Conservation (phyloP, 2,888 invertebrate species). For the Tetragnatha montana region DNA sequence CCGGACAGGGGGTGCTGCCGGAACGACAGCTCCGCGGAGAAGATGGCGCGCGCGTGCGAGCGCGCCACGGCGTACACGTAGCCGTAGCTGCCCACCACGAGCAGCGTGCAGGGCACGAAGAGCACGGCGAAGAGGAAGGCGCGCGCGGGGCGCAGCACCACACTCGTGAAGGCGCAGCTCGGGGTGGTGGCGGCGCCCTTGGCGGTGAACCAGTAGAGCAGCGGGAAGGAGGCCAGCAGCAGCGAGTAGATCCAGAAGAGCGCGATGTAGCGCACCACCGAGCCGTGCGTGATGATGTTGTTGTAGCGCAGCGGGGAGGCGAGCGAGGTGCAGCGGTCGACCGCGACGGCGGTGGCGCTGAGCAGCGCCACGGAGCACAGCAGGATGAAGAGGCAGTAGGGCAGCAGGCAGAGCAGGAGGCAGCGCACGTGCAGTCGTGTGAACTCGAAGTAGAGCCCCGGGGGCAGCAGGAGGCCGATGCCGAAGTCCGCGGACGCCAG, state of each 20-base stretch:
- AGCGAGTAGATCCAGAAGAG: constrained; percentile 81
- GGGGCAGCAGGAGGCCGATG: constrained; percentile 80
- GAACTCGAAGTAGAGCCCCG: constrained; percentile 80
- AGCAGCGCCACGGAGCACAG: constrained; percentile 81
- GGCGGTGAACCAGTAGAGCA: constrained; percentile 77
- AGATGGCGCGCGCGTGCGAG: constrained; percentile 81
- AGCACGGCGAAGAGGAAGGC: constrained; percentile 80
- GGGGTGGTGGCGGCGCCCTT: constrained; percentile 49
- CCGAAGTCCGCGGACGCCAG: constrained; percentile 81
- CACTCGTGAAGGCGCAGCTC: constrained; percentile 74
- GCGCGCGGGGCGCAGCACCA: constrained; percentile 79
- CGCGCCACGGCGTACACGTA: constrained; percentile 82
- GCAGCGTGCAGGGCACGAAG: constrained; percentile 80
- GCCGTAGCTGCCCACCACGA: constrained; percentile 80
- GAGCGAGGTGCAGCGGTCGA: constrained; percentile 81
- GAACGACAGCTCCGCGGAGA: constrained; percentile 80
- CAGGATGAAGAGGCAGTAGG: constrained; percentile 80
- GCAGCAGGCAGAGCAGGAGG: constrained; percentile 79
- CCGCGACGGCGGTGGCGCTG: constrained; percentile 81
- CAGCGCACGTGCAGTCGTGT: constrained; percentile 74
- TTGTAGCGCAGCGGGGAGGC: constrained; percentile 81
- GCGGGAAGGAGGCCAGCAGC: constrained; percentile 79
- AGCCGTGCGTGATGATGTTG: constrained; percentile 81
- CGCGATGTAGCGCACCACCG: constrained; percentile 80
- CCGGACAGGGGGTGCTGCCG: constrained; percentile 74